These are phyloP conservation scores for Habroteleia sp. DNA, from an alignment of 2,888 invertebrate species.

Conservation along the genomic window DNA sequence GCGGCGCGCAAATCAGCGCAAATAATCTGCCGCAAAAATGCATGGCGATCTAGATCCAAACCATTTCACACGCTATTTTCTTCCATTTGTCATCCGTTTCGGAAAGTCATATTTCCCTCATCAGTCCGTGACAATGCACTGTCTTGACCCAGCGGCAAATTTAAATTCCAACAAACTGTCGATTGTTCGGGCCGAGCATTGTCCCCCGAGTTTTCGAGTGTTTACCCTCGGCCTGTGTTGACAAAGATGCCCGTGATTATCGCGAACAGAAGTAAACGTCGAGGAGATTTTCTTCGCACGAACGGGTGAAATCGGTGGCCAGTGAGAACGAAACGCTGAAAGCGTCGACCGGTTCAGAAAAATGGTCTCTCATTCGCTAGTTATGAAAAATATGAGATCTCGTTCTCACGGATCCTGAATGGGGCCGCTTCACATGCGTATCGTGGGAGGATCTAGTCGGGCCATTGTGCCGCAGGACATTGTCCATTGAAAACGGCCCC, in stretches of 20 bases:
- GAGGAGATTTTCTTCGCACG: constrained; percentile 60
- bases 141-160: constrained; percentile 15
- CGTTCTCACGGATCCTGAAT: constrained; percentile 81
- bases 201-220: constrained; percentile 41
- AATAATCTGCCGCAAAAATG: constrained; percentile 16
- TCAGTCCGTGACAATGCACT: constrained; percentile 28
- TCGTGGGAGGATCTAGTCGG: constrained; percentile 82
- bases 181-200: constrained; percentile 38
- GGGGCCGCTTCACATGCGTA: constrained; percentile 80
- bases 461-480: constrained; percentile 80
- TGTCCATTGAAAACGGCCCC: constrained; percentile 79
- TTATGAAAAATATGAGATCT: constrained; percentile 81
- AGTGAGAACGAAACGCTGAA: constrained; percentile 58
- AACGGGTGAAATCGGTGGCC: constrained; percentile 69
- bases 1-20: constrained; percentile 10
- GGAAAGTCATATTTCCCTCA: constrained; percentile 47
- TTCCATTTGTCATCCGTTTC: constrained; percentile 28
- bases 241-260: constrained; percentile 23
- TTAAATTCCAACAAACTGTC: constrained; percentile 26
- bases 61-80: constrained; percentile 52
- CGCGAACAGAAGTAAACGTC: constrained; percentile 20
- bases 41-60: constrained; percentile 28
- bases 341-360: constrained; percentile 58
- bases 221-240: constrained; percentile 27
- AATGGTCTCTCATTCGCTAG: constrained; percentile 66